Conservation (phyloP, 2,113 vertebrate species). For the Phylloscopus trochiloides region DNA sequence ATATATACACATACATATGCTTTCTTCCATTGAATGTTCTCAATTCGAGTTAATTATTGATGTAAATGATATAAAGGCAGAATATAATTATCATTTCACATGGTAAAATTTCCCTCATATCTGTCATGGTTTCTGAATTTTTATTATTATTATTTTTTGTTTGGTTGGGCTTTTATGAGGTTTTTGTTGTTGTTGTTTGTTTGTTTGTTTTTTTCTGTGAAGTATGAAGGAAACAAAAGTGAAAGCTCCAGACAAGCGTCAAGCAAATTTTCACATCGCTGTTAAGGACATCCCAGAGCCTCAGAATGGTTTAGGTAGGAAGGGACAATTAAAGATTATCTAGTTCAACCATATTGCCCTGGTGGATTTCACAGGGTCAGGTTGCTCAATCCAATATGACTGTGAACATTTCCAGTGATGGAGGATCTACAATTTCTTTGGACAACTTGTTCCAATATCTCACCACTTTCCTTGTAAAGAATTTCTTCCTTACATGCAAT, state of each 20-base stretch:
- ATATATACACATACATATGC: fast-evolving
- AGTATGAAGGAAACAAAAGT: background rate
- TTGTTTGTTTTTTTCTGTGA: background rate
- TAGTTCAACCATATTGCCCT: background rate
- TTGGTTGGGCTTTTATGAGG: too few species aligned
- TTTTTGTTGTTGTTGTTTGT: background rate
- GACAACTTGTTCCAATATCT: background rate
- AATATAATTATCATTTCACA: background rate
- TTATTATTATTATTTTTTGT: too few species aligned
- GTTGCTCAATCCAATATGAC: background rate
- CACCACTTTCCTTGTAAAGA: background rate
- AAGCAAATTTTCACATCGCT: background rate
- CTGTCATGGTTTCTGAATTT: background rate
- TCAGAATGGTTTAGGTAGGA: background rate
- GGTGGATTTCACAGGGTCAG: background rate
- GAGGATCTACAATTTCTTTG: background rate
- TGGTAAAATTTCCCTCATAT: background rate
- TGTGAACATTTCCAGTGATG: background rate
- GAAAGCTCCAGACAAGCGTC: background rate
- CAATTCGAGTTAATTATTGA: background rate
- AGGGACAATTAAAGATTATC: background rate
- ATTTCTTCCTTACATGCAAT: background rate
- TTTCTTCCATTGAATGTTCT: background rate
- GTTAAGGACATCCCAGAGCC: background rate
- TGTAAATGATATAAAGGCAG: background rate